phyloP scores from a whole-genome alignment of 2,797 vertebrate species.

The Megalops cyprinoides region DNA sequence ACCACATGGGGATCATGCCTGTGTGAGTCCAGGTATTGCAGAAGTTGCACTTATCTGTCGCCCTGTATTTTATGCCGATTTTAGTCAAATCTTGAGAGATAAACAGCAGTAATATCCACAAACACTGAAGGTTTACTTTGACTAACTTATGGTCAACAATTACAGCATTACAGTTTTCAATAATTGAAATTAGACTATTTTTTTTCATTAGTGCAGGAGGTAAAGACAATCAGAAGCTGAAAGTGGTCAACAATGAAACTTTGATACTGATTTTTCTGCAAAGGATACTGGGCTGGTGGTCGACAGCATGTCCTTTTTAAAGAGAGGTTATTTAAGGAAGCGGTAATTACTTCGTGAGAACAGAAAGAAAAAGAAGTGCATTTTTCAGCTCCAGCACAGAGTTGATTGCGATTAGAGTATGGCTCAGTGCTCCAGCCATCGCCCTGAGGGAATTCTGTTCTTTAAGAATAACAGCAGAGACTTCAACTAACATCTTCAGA shows the following conservation, averaged over 20 bases:
- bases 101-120: neutral
- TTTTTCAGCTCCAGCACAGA: neutral
- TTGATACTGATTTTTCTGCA: neutral
- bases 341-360: neutral
- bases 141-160: neutral
- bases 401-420: neutral
- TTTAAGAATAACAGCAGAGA: slow-evolving; percentile 4
- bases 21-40: neutral
- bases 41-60: too few species aligned
- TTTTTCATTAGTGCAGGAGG: neutral
- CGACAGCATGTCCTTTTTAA: neutral
- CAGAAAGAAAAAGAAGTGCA: neutral
- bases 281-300: neutral
- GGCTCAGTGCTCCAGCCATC: neutral
- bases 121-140: neutral
- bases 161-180: neutral
- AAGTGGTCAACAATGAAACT: neutral
- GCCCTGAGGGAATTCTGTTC: neutral
- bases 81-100: neutral
- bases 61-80: neutral
- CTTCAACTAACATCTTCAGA: slow-evolving; percentile 28
- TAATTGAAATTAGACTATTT: neutral
- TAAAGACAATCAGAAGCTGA: neutral
- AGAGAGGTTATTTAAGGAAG: neutral
- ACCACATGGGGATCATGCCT: neutral